Base-by-base conservation (phyloP, 2,113 vertebrate genomes). In the Dipodomys spectabilis region DNA sequence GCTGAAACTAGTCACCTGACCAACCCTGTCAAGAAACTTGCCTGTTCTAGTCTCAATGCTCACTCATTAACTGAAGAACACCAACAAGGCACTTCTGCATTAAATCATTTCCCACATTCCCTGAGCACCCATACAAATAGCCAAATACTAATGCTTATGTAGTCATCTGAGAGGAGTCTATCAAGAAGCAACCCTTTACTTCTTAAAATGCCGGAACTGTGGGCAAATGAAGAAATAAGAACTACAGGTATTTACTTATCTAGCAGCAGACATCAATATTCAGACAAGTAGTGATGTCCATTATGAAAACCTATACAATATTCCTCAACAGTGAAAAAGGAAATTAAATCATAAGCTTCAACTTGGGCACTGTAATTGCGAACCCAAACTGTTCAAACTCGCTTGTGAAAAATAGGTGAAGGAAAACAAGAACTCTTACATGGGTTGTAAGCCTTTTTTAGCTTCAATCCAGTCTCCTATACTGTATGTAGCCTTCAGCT, bases 91-190 rank as follows among this genome's bases (percentile, higher is more conserved):
- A 80, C 35, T 86, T 93, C 32, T 87, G 9, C 71, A 75, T 32
- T 77, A 71, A 49, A 73, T 57, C 30, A 71, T 32, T 20, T 74
- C 81, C 78, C 64, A 82, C 35, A 89, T 77, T 92, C 95, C 72
- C 81, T 96, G 84, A 94, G 84, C 64, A 94, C 7, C 82, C 72
- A 69, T 74, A 86, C 30, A 49, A 78, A 74, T 4, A 44, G 74
- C 64, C 74, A 91, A 69, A 85, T 3, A 82, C 16, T 71, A 90
- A 71, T 30, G 35, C 2, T 57, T 72, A 62, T 27, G 18, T 0
- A 86, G 25, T 82, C 67, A 71, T 57, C 80, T 45, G 72, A 18
- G 81, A 85, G 64, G 73, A 83, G 45, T 88, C 71, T 65, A 39
- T 30, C 32, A 67, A 83, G 86, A 89, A 81, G 65, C 19, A 53